Percentiles rank a stretch among this genome's conserved stretches.
These are phyloP conservation scores for Alloplasta piceator DNA, from an alignment of 2,888 invertebrate species.

Conservation along the genomic window DNA sequence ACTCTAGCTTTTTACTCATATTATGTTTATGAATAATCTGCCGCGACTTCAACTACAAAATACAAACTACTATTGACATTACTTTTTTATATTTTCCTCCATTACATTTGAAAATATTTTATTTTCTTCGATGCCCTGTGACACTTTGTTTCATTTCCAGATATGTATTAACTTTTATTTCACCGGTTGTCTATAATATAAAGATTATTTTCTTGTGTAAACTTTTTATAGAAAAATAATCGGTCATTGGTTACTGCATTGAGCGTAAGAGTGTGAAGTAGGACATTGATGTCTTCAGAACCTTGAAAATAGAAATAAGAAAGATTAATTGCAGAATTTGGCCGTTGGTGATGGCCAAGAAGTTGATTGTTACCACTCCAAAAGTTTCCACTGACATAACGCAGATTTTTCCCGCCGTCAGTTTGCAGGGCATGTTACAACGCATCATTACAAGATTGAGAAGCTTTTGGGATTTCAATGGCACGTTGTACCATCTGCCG, in stretches of 20 bases:
- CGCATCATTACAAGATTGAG: conserved; percentile 38
- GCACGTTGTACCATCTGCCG: conserved; percentile 32
- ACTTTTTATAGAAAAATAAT: no score
- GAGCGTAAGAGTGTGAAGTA: neutral
- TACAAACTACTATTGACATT: no score
- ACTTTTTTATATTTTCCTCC: no score
- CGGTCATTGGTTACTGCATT: conserved; percentile 8
- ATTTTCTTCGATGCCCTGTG: no score
- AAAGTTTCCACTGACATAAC: conserved; percentile 43
- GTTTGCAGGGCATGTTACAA: conserved; percentile 33
- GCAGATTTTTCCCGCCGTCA: conserved; percentile 42
- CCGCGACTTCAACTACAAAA: no score
- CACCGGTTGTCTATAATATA: no score
- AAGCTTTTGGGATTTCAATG: conserved; percentile 26
- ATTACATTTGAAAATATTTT: no score
- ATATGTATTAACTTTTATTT: no score
- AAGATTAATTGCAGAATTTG: neutral
- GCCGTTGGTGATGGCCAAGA: neutral
- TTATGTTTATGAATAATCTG: no score
- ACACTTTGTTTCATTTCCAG: no score
- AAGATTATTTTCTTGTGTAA: no score
- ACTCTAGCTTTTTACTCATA: no score
- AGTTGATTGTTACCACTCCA: conserved; percentile 6
- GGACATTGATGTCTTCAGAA: neutral
- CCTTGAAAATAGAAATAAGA: neutral